These are phyloP conservation scores for Monopterus albus DNA, from an alignment of 2,113 vertebrate species.

Conservation along the genomic window DNA sequence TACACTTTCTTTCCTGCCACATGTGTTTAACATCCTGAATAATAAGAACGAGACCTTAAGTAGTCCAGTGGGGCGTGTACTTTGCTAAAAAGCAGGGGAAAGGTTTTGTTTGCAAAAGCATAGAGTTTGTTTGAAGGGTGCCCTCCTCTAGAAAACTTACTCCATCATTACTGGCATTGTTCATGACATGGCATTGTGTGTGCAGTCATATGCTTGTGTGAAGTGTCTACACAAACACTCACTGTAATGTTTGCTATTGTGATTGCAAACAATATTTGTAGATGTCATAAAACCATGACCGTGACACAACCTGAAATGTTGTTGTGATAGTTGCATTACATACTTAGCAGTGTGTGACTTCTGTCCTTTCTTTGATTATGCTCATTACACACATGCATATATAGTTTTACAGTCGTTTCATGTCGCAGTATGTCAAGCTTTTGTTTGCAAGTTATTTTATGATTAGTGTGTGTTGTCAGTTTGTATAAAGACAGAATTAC, in stretches of 20 bases:
- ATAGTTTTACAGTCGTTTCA: background rate
- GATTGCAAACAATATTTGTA: background rate
- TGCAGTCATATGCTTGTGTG: too few relatives aligned
- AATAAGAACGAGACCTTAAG: background rate
- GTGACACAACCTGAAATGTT: background rate
- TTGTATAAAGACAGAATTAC: conserved; percentile 5
- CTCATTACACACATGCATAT: conserved; percentile 1
- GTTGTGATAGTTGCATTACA: background rate
- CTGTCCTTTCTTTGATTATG: conserved; percentile 1
- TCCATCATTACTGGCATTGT: conserved; percentile 16
- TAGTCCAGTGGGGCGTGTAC: background rate
- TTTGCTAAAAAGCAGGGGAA: background rate
- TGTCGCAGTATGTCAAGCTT: background rate
- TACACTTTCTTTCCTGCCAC: background rate
- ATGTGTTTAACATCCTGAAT: conserved; percentile 2
- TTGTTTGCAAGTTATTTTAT: conserved; percentile 24
- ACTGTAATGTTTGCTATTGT: conserved; percentile 24
- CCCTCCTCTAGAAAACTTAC: conserved; percentile 1
- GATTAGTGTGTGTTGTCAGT: conserved; percentile 16
- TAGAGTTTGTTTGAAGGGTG: conserved; percentile 4
- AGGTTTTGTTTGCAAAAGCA: background rate
- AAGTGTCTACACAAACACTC: too few relatives aligned
- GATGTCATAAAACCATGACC: background rate
- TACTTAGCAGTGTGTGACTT: conserved; percentile 28
- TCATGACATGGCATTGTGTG: too few relatives aligned